A percentile compares a stretch with the other conserved stretches of the same genome.
Conservation (phyloP, 2,113 vertebrate genomes). For the Archilochus colubris region DNA sequence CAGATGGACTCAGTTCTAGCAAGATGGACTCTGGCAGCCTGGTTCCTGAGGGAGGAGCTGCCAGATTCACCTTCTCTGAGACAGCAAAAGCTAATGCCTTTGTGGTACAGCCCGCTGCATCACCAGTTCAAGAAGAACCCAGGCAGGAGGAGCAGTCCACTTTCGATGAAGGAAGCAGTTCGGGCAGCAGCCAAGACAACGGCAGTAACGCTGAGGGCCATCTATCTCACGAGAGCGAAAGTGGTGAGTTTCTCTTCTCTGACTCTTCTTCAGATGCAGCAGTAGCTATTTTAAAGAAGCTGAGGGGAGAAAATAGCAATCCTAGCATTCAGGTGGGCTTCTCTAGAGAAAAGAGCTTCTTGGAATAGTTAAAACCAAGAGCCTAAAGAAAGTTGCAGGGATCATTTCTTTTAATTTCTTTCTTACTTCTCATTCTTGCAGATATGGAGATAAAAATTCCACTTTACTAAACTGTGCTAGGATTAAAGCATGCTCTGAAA, state of each 20-base stretch:
- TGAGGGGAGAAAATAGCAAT: background rate
- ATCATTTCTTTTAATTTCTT: background rate
- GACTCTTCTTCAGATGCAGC: background rate
- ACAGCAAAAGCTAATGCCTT: slow-evolving; percentile 59
- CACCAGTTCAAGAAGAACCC: slow-evolving; percentile 59
- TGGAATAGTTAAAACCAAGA: background rate
- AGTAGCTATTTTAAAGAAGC: background rate
- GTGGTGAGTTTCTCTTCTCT: slow-evolving; percentile 79
- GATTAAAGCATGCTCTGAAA: background rate
- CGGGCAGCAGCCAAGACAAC: slow-evolving; percentile 73
- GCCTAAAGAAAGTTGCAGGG: background rate
- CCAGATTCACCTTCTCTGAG: slow-evolving; percentile 58
- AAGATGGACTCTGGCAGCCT: slow-evolving; percentile 68
- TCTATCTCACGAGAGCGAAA: slow-evolving; percentile 76
- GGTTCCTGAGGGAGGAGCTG: slow-evolving; percentile 70
- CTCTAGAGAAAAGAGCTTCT: background rate
- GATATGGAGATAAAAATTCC: background rate
- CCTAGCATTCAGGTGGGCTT: background rate
- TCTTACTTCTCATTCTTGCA: background rate
- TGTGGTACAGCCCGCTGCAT: slow-evolving; percentile 72
- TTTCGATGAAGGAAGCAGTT: slow-evolving; percentile 59
- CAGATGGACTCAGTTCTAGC: slow-evolving; percentile 60
- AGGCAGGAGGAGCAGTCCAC: slow-evolving; percentile 65
- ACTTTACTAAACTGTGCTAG: background rate
- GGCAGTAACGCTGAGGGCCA: slow-evolving; percentile 73